Evolutionary conservation across 2,113 vertebrate species (phyloP).

Genomic region (Columba janthina): DNA sequence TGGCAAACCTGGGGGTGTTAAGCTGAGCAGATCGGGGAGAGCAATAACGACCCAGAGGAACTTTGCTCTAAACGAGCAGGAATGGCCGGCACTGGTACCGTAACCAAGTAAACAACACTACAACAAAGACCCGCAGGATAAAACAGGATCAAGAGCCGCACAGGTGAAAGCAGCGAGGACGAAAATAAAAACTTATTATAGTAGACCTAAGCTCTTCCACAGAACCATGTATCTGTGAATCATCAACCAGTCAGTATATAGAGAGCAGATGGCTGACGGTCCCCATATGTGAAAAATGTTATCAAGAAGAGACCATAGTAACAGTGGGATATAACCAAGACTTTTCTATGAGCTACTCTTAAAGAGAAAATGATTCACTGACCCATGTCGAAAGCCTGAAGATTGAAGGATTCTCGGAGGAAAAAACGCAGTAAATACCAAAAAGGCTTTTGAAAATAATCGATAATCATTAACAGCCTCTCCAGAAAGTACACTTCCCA

Average conservation of each 20-base stretch:
- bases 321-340: background rate
- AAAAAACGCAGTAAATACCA: background rate
- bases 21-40: background rate
- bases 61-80: constrained; percentile 38
- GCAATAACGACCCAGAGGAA: constrained; percentile 15
- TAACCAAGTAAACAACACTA: constrained; percentile 70
- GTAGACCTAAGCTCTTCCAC: background rate
- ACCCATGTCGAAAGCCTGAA: background rate
- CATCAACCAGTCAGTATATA: constrained; percentile 41
- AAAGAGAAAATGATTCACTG: background rate
- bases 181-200: constrained; percentile 46
- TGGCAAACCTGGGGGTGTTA: constrained; percentile 13
- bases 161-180: constrained; percentile 53
- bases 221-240: constrained; percentile 41
- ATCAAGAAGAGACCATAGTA: background rate
- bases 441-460: background rate
- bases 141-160: constrained; percentile 46
- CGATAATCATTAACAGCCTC: background rate
- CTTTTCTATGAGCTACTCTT: background rate
- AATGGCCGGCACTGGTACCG: background rate
- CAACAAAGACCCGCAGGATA: constrained; percentile 60
- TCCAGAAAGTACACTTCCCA: background rate
- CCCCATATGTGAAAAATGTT: constrained; percentile 27
- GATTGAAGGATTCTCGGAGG: background rate
- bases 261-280: constrained; percentile 48